phyloP scores from a whole-genome alignment of 2,888 invertebrate genomes.

The Ptilodon capucinus region DNA sequence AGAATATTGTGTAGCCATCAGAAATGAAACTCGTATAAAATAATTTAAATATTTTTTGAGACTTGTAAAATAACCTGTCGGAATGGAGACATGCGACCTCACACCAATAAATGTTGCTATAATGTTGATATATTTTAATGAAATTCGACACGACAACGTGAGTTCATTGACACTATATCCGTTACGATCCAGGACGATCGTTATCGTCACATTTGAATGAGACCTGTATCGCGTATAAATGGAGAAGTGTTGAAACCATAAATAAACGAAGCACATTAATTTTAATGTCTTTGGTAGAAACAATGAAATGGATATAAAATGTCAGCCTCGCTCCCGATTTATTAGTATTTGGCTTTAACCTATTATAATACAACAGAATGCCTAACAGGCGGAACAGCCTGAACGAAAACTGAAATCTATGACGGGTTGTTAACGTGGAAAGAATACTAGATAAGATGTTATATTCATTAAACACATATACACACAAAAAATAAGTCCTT shows the following conservation, averaged over 20 bases:
- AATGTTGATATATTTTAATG: conserved; percentile 28
- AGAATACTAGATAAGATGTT: too few species aligned
- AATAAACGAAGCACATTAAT: too few species aligned
- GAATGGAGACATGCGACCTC: conserved; percentile 11
- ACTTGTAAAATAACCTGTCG: conserved; percentile 1
- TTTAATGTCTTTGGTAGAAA: too few species aligned
- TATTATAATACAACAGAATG: background rate
- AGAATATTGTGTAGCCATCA: background rate
- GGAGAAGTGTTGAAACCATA: conserved; percentile 24
- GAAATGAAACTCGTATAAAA: background rate
- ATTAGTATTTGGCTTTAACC: background rate
- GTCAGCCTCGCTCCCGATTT: background rate
- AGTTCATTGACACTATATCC: conserved; percentile 32
- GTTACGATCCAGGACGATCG: conserved; percentile 21
- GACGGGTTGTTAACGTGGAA: too few species aligned
- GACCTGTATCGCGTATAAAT: conserved; percentile 22
- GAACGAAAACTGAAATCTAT: too few species aligned
- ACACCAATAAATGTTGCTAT: conserved; percentile 24
- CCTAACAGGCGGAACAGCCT: too few species aligned
- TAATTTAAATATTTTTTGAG: background rate
- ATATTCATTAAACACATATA: too few species aligned
- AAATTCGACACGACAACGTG: conserved; percentile 26
- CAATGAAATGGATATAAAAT: conserved; percentile 6
- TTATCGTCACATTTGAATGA: conserved; percentile 28
- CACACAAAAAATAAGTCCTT: too few species aligned